phyloP scores from a whole-genome alignment of 2,888 invertebrate species.

The Psylliodes chrysocephalus region DNA sequence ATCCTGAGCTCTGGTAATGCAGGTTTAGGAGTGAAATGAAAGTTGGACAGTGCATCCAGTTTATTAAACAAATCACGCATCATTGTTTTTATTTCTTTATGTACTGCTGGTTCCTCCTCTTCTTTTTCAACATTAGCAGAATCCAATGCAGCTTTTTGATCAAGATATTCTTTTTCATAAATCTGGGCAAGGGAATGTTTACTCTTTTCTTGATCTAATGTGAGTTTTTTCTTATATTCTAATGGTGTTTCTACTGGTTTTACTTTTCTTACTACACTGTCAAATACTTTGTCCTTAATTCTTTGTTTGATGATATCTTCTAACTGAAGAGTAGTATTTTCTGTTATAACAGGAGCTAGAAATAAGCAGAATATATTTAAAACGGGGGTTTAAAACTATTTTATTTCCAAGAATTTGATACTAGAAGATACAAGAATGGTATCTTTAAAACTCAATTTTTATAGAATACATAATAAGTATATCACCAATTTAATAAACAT shows the following conservation, averaged over 20 bases:
- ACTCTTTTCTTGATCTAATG: conserved; percentile 93
- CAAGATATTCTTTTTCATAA: conserved; percentile 88
- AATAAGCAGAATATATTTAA: too few species aligned
- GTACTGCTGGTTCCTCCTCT: conserved; percentile 78
- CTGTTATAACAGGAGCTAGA: conserved; percentile 88
- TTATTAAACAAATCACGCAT: conserved; percentile 84
- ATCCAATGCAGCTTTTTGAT: conserved; percentile 71
- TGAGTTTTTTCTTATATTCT: conserved; percentile 87
- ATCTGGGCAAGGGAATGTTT: conserved; percentile 93
- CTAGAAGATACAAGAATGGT: too few species aligned
- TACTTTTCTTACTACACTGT: conserved; percentile 89
- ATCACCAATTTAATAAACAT: too few species aligned
- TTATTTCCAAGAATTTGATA: too few species aligned
- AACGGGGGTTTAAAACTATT: too few species aligned
- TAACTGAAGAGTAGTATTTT: conserved; percentile 85
- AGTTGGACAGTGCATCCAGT: conserved; percentile 92
- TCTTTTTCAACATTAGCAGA: conserved; percentile 68
- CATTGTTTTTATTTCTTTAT: conserved; percentile 78
- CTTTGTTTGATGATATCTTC: conserved; percentile 93
- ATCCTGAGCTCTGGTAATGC: conserved; percentile 89
- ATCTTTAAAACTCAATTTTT: too few species aligned
- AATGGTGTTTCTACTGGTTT: conserved; percentile 85
- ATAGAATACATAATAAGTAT: too few species aligned
- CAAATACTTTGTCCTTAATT: conserved; percentile 93
- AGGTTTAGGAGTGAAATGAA: conserved; percentile 91